Base-by-base conservation (phyloP, 2,888 invertebrate genomes). In the Liposcelis brunnea region DNA sequence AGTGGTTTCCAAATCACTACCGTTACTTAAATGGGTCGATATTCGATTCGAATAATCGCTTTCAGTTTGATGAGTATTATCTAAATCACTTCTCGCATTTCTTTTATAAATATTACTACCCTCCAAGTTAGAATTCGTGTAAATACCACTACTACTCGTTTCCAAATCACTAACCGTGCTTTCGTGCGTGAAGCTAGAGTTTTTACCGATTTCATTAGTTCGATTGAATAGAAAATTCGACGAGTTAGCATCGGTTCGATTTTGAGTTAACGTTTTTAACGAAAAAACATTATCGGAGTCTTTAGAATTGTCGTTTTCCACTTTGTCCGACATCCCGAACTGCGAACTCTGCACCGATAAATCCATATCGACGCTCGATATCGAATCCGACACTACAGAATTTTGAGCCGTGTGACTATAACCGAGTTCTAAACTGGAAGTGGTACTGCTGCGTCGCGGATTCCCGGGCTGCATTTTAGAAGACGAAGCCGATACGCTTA, bases 391-490 rank as follows among this genome's bases (percentile, higher is more conserved):
- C 40, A 84, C 63, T 49, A 80, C 72, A 2, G 85, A 85, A 58
- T 86, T 86, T 62, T 86, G 85, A 15, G 86, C 84, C 2, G 86
- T 86, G 58, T 86, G 86, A 54, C 84, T 84, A 57, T 79, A 86
- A 43, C 85, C 84, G 49, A 86, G 65, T 64, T 86, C 86, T 55
- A 86, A 66, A 57, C 85, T 85, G 53, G 84, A 84, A 43, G 78
- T 77, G 35, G 83, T 81, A 42, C 54, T 55, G 15, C 50, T 46
- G 5, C 51, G 40, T 31, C 50, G 46, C 19, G 40, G 40, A n/a
- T n/a, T n/a, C 6, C 46, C 26, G 5, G 35, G 44, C 18, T 47
- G 47, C 6, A 31, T 35, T 5, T 48, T n/a, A 35, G 31, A 18
- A 35, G 44, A 15, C 16, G 34, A 16, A 11, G n/a, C n/a, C 10